These are phyloP conservation scores for Bovichtus variegatus DNA, from an alignment of 2,797 vertebrate species.

Conservation along the genomic window DNA sequence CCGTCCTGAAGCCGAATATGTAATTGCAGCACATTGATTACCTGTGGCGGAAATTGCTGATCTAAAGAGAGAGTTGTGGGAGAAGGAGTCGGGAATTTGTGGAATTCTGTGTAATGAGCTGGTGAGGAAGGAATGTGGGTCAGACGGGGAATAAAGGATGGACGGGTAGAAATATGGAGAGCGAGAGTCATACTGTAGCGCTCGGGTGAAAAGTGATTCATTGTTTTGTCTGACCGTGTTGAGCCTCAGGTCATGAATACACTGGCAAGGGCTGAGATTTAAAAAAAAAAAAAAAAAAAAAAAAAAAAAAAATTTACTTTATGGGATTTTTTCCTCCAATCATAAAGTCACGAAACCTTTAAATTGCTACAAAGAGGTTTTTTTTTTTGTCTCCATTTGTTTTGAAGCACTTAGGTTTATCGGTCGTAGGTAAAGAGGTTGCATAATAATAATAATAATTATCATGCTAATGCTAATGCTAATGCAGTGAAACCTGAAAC, in stretches of 20 bases:
- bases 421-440: background rate
- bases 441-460: background rate
- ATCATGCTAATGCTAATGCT: background rate
- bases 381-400: background rate
- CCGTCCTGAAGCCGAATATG: conserved; percentile 5
- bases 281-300: too few species aligned
- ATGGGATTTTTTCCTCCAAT: background rate
- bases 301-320: too few species aligned
- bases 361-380: background rate
- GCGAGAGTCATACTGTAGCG: background rate
- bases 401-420: background rate
- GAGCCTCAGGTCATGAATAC: background rate
- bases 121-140: conserved; percentile 57
- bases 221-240: conserved; percentile 4
- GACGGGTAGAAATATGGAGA: conserved; percentile 12
- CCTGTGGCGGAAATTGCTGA: background rate
- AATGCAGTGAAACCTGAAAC: background rate
- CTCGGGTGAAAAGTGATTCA: background rate
- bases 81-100: conserved; percentile 52
- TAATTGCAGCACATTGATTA: conserved; percentile 18
- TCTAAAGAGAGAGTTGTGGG: background rate
- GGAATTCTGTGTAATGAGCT: conserved; percentile 69
- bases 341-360: background rate
- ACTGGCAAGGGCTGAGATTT: background rate
- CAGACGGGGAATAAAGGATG: conserved; percentile 23